These are phyloP conservation scores for Daubentonia madagascariensis DNA, from an alignment of 2,113 vertebrate species.

Conservation along the genomic window DNA sequence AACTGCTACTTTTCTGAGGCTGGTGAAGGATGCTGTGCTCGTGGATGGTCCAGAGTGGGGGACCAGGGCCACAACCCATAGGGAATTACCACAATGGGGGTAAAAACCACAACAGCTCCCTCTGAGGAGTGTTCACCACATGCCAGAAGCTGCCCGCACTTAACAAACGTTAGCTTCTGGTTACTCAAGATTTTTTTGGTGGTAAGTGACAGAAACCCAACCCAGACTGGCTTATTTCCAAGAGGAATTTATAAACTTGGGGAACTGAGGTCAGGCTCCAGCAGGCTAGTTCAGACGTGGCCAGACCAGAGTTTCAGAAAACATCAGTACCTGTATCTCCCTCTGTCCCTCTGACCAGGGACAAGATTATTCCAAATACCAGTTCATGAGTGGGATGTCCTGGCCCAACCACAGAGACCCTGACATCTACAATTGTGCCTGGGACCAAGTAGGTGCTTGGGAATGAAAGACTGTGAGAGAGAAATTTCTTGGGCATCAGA, in stretches of 20 bases:
- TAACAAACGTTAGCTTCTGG: not conserved
- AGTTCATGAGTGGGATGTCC: accelerated
- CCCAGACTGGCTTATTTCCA: not conserved
- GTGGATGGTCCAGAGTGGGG: accelerated
- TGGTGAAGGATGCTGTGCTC: accelerated
- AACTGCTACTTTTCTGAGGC: not conserved
- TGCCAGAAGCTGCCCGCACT: not conserved
- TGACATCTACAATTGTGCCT: accelerated
- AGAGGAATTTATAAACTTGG: not conserved
- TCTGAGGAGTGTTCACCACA: accelerated
- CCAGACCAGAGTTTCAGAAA: not conserved
- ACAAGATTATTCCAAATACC: not conserved
- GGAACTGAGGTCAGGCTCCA: too few relatives aligned
- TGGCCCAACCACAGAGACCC: not conserved
- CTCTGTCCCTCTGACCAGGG: not conserved
- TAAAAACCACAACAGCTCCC: not conserved
- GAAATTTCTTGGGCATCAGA: not conserved
- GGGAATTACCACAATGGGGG: accelerated
- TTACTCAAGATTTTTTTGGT: not conserved
- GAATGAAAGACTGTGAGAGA: not conserved
- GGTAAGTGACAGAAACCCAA: not conserved
- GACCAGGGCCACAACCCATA: accelerated
- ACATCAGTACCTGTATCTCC: too few relatives aligned
- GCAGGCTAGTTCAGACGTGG: not conserved
- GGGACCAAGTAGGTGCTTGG: not conserved